These are phyloP conservation scores for Serilophus lunatus DNA, from an alignment of 2,113 vertebrate species.

Conservation along the genomic window DNA sequence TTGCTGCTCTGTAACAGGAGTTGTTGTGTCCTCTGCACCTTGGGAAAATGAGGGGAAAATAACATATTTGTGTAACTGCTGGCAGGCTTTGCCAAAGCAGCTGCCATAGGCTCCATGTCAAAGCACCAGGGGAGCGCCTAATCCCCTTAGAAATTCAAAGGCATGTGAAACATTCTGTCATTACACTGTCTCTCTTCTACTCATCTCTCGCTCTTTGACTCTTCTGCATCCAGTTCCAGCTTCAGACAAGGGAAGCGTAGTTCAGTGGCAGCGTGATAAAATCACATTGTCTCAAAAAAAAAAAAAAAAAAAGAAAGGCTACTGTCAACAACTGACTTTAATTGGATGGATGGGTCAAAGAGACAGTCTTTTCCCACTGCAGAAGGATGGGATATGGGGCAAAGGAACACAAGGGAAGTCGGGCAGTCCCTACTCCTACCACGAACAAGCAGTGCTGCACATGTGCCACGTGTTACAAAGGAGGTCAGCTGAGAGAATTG, in stretches of 20 bases:
- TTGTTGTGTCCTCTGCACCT: slow-evolving; percentile 46
- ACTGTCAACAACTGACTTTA: slow-evolving; percentile 43
- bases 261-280: background rate
- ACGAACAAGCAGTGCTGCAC: background rate
- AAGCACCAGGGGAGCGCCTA: slow-evolving; percentile 17
- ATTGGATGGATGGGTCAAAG: slow-evolving; percentile 22
- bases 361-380: slow-evolving; percentile 15
- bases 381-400: background rate
- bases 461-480: background rate
- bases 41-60: slow-evolving; percentile 34
- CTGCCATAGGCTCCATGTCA: slow-evolving; percentile 34
- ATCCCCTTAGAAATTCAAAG: slow-evolving; percentile 59
- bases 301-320: background rate
- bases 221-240: slow-evolving; percentile 42
- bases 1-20: background rate
- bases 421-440: background rate
- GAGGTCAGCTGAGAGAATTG: background rate
- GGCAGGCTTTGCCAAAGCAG: slow-evolving; percentile 39
- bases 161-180: slow-evolving; percentile 55
- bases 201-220: slow-evolving; percentile 26
- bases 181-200: slow-evolving; percentile 38
- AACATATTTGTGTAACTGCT: slow-evolving; percentile 35
- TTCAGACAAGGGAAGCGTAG: slow-evolving; percentile 13
- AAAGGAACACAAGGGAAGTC: background rate
- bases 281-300: background rate